These are phyloP conservation scores for Heterocephalus glaber DNA, from an alignment of 2,113 vertebrate species.

Conservation along the genomic window DNA sequence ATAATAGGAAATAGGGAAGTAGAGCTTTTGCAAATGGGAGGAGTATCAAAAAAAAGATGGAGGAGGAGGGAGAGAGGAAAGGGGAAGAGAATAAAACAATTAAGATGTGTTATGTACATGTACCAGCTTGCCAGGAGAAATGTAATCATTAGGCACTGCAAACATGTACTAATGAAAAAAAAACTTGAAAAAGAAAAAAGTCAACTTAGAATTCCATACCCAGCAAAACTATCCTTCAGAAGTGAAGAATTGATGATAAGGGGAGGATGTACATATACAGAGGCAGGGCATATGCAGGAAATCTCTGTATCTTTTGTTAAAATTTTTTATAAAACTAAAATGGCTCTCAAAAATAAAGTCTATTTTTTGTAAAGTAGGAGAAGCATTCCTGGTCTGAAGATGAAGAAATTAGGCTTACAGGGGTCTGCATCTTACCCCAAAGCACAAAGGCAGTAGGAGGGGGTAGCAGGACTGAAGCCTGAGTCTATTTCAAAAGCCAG, in stretches of 20 bases:
- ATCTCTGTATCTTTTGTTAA: background rate
- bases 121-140: background rate
- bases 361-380: background rate
- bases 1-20: background rate
- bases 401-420: background rate
- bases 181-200: background rate
- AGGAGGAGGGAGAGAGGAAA: background rate
- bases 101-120: background rate
- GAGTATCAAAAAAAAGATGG: background rate
- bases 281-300: background rate
- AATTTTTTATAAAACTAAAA: background rate
- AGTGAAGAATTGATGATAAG: background rate
- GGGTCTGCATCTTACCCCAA: background rate
- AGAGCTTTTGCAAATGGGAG: background rate
- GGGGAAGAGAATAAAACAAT: background rate
- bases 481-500: background rate
- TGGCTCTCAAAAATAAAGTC: background rate
- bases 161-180: background rate
- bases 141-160: background rate
- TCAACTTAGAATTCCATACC: background rate
- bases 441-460: background rate
- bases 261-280: background rate
- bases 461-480: background rate
- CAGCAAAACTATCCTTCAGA: background rate
- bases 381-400: background rate